These are phyloP conservation scores for Trochalopteron elliotii DNA, from an alignment of 2,113 vertebrate species.

Conservation along the genomic window DNA sequence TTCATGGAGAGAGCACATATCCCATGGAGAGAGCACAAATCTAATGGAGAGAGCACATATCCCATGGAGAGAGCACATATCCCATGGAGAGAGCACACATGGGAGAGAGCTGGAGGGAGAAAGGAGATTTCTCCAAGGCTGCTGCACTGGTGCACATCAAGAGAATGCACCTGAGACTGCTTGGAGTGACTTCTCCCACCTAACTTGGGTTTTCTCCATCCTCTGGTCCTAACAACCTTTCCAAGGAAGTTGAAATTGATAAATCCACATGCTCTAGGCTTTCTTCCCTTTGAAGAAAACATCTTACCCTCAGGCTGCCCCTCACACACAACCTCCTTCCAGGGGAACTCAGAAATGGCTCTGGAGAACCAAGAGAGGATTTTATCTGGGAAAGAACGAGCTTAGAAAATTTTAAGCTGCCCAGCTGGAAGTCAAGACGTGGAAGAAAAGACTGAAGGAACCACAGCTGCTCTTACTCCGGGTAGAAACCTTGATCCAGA, in stretches of 20 bases:
- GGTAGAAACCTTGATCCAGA: neutral
- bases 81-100: too few species aligned
- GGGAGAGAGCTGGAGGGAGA: neutral
- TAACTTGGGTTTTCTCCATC: neutral
- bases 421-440: neutral
- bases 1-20: too few species aligned
- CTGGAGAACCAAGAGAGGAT: neutral
- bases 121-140: neutral
- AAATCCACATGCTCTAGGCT: neutral
- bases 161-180: neutral
- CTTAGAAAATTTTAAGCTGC: neutral
- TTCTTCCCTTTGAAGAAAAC: neutral
- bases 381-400: neutral
- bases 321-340: neutral
- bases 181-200: neutral
- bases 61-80: accelerated
- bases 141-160: neutral
- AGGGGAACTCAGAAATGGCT: neutral
- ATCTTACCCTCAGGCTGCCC: neutral
- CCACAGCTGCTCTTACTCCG: accelerated
- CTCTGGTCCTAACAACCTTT: neutral
- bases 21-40: too few species aligned
- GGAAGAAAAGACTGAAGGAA: neutral
- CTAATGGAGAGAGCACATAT: too few species aligned
- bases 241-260: neutral